phyloP scores from a whole-genome alignment of 1,140 invertebrate species.

The Calliphora vicina region DNA sequence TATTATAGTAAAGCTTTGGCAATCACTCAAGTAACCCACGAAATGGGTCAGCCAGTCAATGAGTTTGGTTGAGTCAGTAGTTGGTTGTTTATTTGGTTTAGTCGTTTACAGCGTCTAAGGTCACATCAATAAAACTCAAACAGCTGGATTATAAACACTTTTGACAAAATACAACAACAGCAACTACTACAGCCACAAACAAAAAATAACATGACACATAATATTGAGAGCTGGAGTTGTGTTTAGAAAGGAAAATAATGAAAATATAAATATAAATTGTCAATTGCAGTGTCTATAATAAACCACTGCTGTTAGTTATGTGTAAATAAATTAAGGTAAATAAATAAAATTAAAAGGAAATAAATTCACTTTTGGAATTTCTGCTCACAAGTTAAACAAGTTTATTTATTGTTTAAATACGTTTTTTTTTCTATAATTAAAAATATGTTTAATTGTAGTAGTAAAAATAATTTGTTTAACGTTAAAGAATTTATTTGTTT shows the following conservation, averaged over 20 bases:
- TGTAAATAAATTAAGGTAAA: too few species aligned
- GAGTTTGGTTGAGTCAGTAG: background rate
- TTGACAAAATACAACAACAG: background rate
- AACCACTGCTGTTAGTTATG: background rate
- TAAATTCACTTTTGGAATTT: too few species aligned
- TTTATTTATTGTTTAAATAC: too few species aligned
- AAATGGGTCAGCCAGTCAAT: background rate
- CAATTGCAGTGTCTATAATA: background rate
- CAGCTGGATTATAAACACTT: background rate
- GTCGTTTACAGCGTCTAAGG: background rate
- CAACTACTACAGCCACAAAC: too few species aligned
- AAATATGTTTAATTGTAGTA: too few species aligned
- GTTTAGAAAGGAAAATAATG: background rate
- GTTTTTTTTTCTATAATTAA: too few species aligned
- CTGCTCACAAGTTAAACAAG: too few species aligned
- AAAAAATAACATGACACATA: background rate
- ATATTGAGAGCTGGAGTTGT: background rate
- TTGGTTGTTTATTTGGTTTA: background rate
- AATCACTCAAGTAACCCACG: background rate
- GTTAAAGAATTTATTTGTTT: too few species aligned
- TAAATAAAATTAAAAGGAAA: too few species aligned
- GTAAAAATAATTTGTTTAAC: too few species aligned
- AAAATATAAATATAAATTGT: background rate
- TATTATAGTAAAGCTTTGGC: background rate
- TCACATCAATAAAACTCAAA: background rate